phyloP scores from a whole-genome alignment of 2,888 invertebrate species.

The Magallana nippona region DNA sequence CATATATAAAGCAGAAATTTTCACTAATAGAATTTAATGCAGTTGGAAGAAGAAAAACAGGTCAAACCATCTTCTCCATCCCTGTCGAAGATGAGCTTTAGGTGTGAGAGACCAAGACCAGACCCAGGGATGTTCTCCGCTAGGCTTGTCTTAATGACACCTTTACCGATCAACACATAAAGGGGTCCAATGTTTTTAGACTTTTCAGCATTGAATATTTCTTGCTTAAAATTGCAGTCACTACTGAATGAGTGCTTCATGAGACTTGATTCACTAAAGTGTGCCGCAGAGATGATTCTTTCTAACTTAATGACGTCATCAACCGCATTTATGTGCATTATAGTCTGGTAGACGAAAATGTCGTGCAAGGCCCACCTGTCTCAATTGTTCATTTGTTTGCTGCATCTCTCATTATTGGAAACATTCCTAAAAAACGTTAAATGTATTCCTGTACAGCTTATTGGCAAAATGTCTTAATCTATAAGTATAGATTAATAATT shows the following conservation, averaged over 20 bases:
- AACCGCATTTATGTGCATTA: not conserved
- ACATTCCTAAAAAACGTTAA: too few relatives aligned
- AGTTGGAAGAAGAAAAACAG: not conserved
- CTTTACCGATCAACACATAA: slow-evolving; percentile 7
- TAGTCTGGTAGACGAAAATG: not conserved
- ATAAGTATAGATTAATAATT: too few relatives aligned
- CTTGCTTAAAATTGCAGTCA: not conserved
- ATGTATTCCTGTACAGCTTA: too few relatives aligned
- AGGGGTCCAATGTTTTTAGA: not conserved
- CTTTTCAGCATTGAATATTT: slow-evolving; percentile 10
- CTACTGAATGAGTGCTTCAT: slow-evolving; percentile 15
- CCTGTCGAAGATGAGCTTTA: slow-evolving; percentile 8
- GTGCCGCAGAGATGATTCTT: not conserved
- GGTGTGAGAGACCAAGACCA: not conserved
- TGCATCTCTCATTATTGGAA: too few relatives aligned
- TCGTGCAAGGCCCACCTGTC: not conserved
- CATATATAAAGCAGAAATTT: too few relatives aligned
- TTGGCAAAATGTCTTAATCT: too few relatives aligned
- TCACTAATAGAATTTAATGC: too few relatives aligned
- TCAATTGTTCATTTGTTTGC: too few relatives aligned
- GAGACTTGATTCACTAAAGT: not conserved
- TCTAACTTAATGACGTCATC: not conserved
- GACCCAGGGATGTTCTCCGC: not conserved
- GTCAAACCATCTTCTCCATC: slow-evolving; percentile 19
- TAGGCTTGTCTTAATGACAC: slow-evolving; percentile 18